Base-by-base conservation (phyloP, 1,140 invertebrate genomes). In the Aphaenogaster rudis region DNA sequence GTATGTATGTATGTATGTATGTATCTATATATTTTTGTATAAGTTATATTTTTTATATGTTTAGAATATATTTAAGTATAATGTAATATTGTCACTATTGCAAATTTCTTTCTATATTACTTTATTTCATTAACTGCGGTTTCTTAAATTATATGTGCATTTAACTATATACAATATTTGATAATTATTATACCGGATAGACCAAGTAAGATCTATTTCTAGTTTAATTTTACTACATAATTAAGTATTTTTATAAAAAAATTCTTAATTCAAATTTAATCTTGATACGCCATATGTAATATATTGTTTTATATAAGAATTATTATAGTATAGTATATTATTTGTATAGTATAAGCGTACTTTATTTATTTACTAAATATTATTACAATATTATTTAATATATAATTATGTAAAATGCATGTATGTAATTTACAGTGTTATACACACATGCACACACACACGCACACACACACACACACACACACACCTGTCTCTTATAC, bases 321-420 rank as follows among this genome's bases (percentile, higher is more conserved):
- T 59, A 39, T 69, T 52, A 11, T 67, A 80, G 9, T 61, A 28
- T 28, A 28, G 28, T 28, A 28, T 28, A 28, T 28, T 28, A 28
- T 28, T 28, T 0, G 28, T 28, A 28, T 28, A 28, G 28, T 28
- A 28, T 28, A 72, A 59, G 64, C 59, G 48, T 71, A 36, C 7
- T 74, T 59, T 74, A 61, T 84, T 48, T 82, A 82, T 72, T n/a
- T 59, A 21, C 28, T 72, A 61, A 48, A 78, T 87, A 59, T 66
- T 76, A 57, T 77, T 39, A 66, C 17, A 81, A 86, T 91, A 52
- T 79, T 71, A 48, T 86, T 84, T 17, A 63, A 77, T 84, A 86
- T 81, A 87, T 36, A 63, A 84, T 91, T 88, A 77, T 86, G 57
- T 82, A 54, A 84, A 90, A 84, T 91, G 86, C 71, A 90, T 88